Evolutionary conservation across 2,797 vertebrate species (phyloP).

Genomic region (Anabacerthia variegaticeps): DNA sequence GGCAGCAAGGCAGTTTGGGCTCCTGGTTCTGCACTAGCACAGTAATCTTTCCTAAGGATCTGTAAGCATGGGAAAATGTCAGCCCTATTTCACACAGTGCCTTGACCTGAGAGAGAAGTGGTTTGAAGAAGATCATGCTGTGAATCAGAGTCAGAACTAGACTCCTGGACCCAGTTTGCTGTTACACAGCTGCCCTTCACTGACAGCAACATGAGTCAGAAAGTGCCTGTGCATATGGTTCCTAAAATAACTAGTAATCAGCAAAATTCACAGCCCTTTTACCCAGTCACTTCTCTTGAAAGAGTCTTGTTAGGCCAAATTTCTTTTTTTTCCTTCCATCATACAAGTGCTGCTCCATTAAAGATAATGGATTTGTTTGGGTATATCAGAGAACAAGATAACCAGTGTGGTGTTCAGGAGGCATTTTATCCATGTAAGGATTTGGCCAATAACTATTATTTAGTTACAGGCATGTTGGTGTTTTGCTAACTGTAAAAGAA

Average conservation of each 20-base stretch:
- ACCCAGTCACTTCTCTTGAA: conserved; percentile 45
- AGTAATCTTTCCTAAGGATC: not conserved
- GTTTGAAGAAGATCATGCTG: not conserved
- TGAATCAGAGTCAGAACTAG: not conserved
- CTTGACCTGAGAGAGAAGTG: not conserved
- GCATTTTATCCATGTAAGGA: not conserved
- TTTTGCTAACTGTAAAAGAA: conserved; percentile 7
- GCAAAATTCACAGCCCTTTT: conserved; percentile 48
- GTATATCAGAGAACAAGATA: not conserved
- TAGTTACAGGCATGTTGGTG: not conserved
- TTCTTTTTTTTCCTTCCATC: not conserved
- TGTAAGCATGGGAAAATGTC: not conserved
- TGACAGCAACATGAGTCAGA: conserved; percentile 62
- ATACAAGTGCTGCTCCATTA: not conserved
- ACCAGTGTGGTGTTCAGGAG: not conserved
- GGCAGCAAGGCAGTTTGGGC: not conserved
- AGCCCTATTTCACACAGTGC: not conserved
- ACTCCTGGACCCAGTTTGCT: not conserved
- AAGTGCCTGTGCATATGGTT: conserved; percentile 21
- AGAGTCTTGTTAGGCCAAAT: conserved; percentile 20
- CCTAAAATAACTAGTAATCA: conserved; percentile 67
- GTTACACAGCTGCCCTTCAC: conserved; percentile 56
- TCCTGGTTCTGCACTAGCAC: not conserved
- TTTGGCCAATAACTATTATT: conserved; percentile 4
- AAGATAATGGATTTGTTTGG: conserved; percentile 24